These are phyloP conservation scores for Anguilla pacifica DNA, from an alignment of 2,797 vertebrate genomes.

Conservation along the genomic window DNA sequence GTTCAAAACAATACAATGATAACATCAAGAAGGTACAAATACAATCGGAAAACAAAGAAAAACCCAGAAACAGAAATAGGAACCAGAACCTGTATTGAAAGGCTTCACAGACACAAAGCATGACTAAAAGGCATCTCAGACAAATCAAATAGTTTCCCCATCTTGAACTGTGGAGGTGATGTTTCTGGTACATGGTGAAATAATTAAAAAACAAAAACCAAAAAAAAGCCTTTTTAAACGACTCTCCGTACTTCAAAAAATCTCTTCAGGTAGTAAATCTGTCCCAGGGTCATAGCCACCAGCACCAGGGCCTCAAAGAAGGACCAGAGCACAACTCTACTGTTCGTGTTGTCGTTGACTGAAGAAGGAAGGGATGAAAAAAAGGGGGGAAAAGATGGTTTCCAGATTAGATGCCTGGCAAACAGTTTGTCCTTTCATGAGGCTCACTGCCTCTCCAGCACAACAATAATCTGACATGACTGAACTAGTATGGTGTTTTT, in stretches of 20 bases:
- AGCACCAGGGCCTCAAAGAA: constrained; percentile 67
- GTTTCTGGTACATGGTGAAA: constrained; percentile 68
- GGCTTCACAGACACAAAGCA: neutral
- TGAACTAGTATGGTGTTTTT: neutral
- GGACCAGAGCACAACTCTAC: constrained; percentile 98
- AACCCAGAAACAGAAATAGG: constrained; percentile 13
- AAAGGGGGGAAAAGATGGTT: neutral
- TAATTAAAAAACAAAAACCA: constrained; percentile 35
- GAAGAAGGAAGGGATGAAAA: constrained; percentile 22
- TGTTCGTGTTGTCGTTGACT: constrained; percentile 99
- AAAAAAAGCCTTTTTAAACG: constrained; percentile 73
- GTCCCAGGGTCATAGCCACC: constrained; percentile 98
- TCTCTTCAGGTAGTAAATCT: constrained; percentile 99
- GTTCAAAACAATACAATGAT: constrained; percentile 54
- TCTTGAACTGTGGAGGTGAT: constrained; percentile 65
- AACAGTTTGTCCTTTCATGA: neutral
- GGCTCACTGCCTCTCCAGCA: neutral
- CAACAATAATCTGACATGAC: neutral
- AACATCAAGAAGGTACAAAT: constrained; percentile 27
- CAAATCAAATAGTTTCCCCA: constrained; percentile 1
- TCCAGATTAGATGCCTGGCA: neutral
- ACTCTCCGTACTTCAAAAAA: constrained; percentile 99
- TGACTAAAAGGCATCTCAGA: constrained; percentile 1
- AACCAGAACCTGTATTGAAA: neutral
- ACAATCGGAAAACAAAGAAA: constrained; percentile 46